Conservation (phyloP, 2,113 vertebrate species). For the Emydocephalus ijimae region DNA sequence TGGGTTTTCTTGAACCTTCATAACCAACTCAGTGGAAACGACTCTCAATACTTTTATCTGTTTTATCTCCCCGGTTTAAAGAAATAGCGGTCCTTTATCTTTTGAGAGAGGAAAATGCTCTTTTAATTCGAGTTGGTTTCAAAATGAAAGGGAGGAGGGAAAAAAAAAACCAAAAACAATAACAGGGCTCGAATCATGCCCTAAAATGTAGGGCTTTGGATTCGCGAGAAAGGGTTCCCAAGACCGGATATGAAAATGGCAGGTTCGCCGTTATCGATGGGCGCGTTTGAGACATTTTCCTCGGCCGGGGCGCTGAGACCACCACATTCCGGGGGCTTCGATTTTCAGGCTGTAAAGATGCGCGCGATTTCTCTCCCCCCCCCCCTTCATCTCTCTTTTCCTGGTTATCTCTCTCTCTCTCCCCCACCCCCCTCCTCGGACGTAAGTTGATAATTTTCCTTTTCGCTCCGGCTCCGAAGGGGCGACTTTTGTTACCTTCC, state of each 20-base stretch:
- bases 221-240: not conserved
- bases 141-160: not conserved
- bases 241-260: not conserved
- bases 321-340: not conserved
- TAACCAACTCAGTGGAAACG: not conserved
- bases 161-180: not conserved
- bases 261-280: not conserved
- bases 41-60: not conserved
- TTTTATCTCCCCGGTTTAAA: not conserved
- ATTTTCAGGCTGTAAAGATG: not conserved
- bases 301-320: not conserved
- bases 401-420: no score
- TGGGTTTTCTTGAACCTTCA: not conserved
- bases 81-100: not conserved
- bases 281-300: not conserved
- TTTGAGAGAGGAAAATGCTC: not conserved
- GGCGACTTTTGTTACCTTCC: not conserved
- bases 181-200: not conserved
- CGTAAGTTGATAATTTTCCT: not conserved
- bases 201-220: not conserved
- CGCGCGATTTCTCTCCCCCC: not conserved
- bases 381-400: rapidly evolving
- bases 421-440: rapidly evolving
- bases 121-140: not conserved
- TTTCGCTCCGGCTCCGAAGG: not conserved